Conservation (phyloP, 1,140 invertebrate species). For the Drosophila neocordata region DNA sequence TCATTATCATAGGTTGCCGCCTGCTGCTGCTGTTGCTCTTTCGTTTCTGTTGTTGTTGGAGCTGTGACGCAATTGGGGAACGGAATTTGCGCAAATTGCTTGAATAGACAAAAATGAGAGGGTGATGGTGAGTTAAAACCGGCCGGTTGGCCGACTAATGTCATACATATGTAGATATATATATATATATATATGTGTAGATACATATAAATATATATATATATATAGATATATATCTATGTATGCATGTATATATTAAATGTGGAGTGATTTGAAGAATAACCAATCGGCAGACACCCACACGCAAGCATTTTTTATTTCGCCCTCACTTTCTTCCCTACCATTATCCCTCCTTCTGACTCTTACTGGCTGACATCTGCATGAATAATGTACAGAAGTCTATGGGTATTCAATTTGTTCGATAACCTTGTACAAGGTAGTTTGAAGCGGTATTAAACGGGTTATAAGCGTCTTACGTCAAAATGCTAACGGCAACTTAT, state of each 20-base stretch:
- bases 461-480: slow-evolving; percentile 24
- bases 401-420: slow-evolving; percentile 14
- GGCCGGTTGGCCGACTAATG: slow-evolving; percentile 48
- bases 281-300: slow-evolving; percentile 17
- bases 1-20: slow-evolving; percentile 59
- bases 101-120: slow-evolving; percentile 48
- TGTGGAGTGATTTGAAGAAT: not conserved
- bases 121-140: slow-evolving; percentile 15
- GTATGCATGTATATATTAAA: not conserved
- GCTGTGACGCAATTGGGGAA: slow-evolving; percentile 70
- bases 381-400: slow-evolving; percentile 11
- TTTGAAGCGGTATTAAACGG: slow-evolving; percentile 56
- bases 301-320: slow-evolving; percentile 1
- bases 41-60: slow-evolving; percentile 2
- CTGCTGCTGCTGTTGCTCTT: not conserved
- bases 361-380: not conserved
- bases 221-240: not conserved
- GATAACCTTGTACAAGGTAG: slow-evolving; percentile 55
- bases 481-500: slow-evolving; percentile 38
- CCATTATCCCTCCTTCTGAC: not conserved
- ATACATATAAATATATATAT: not conserved
- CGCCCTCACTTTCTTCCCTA: not conserved
- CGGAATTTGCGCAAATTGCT: slow-evolving; percentile 74
- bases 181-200: not conserved
- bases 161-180: slow-evolving; percentile 16